These are phyloP conservation scores for Temnothorax nylanderi DNA, from an alignment of 1,140 invertebrate species.

Conservation along the genomic window DNA sequence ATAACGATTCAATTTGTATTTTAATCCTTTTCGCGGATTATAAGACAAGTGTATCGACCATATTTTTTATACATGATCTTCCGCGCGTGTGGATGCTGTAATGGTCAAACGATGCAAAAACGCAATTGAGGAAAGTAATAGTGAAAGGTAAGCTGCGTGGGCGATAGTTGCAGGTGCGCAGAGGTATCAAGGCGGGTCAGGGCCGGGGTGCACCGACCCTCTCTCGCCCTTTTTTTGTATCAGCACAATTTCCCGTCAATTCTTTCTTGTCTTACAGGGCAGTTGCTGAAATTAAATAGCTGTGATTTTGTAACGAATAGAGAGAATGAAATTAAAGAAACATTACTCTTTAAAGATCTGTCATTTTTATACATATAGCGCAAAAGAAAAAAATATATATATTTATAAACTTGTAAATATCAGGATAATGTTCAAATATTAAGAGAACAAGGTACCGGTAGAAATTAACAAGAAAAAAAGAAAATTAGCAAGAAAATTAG, in stretches of 20 bases:
- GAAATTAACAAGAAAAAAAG: background rate
- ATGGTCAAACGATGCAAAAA: slow-evolving; percentile 69
- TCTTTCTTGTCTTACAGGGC: background rate
- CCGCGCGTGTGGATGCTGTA: slow-evolving; percentile 25
- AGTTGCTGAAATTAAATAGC: background rate
- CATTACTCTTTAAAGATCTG: background rate
- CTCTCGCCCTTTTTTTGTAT: background rate
- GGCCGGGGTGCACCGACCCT: slow-evolving; percentile 1
- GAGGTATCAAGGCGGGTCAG: slow-evolving; percentile 63
- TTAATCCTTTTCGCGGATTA: background rate
- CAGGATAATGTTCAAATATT: background rate
- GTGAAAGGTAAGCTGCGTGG: slow-evolving; percentile 80
- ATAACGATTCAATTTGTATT: background rate
- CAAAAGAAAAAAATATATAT: background rate
- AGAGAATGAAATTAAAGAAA: background rate
- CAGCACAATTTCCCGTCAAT: background rate
- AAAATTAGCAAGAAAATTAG: background rate
- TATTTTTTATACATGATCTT: background rate
- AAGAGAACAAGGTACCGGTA: background rate
- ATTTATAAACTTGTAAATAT: background rate
- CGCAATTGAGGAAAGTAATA: slow-evolving; percentile 80
- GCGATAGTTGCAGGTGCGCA: slow-evolving; percentile 79
- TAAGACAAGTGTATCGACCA: background rate
- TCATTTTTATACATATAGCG: background rate
- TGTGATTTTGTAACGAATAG: background rate